Conservation (phyloP, 2,797 vertebrate genomes). For the Ctenosaura bakeri region DNA sequence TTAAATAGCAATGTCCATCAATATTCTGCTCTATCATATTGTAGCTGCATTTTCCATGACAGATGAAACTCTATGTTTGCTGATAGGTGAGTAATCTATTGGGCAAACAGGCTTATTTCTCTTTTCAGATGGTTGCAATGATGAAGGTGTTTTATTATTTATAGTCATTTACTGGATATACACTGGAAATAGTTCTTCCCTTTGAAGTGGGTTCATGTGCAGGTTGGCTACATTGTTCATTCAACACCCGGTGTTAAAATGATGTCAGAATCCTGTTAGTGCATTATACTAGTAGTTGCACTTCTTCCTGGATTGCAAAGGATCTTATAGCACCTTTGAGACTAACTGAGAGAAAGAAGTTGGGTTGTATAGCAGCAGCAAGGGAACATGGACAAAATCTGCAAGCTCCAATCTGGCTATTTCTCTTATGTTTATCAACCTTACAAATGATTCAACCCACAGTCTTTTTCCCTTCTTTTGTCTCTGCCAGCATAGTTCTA, state of each 20-base stretch:
- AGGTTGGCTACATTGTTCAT: background rate
- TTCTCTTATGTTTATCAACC: too few species aligned
- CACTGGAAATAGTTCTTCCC: background rate
- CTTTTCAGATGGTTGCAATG: conserved; percentile 9
- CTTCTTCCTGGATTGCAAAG: too few species aligned
- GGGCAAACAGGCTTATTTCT: conserved; percentile 17
- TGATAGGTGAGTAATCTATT: conserved; percentile 10
- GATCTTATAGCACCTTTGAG: too few species aligned
- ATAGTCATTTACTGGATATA: conserved; percentile 18
- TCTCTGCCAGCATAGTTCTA: too few species aligned
- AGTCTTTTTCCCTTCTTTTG: too few species aligned
- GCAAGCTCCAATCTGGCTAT: too few species aligned
- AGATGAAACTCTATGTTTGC: background rate
- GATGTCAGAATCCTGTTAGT: background rate
- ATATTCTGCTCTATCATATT: background rate
- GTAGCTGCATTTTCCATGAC: background rate
- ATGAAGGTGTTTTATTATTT: background rate
- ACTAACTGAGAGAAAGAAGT: too few species aligned
- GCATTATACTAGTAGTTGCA: background rate
- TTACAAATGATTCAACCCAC: too few species aligned
- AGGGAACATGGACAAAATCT: too few species aligned
- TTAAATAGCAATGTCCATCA: background rate
- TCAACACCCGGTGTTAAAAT: background rate
- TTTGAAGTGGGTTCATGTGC: conserved; percentile 3
- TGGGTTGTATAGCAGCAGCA: too few species aligned